Evolutionary conservation across 2,888 invertebrate genomes (phyloP), one percentile per base, ranked within the genome.

Genomic region (Trilocha varians): DNA sequence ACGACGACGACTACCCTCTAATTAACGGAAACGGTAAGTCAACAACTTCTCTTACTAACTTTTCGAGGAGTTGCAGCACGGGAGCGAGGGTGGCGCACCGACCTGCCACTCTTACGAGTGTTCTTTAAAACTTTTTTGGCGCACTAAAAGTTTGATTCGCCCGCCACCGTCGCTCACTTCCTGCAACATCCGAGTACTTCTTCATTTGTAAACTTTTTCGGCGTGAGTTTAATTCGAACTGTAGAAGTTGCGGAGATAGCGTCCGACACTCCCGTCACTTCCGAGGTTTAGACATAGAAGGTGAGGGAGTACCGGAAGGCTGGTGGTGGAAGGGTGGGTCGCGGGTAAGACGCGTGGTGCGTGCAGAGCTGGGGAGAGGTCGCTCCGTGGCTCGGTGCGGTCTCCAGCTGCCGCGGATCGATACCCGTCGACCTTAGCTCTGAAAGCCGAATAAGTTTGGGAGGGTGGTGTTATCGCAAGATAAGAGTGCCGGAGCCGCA

Each of bases 1-100:
- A 93, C 78, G 92, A 91, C 87, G 91, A 91, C 82, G 91, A 91
- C 84, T 92, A 90, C 86, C 92, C 92, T 66, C 87, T 92, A 59
- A 90, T 92, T 75, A 91, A 91, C 88, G 92, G 92, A 88, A 89
- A 91, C 80, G 89, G 90, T 89, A 80, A 87, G 87, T 86, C 58
- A n/a, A 13, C 16, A 25, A 5, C 35, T 32, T 15, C n/a, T 25
- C 38, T 14, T 37, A 35, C 50, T 49, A 54, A 43, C 41, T 45
- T 49, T 39, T 37, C 35, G n/a, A 34, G 18, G 34, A 39, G 43
- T 36, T 34, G 44, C 39, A 47, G 36, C 40, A 51, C 50, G 53
- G 62, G 50, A 45, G 52, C 50, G 50, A 43, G 54, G 55, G 52
- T 51, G 50, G 41, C 40, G 40, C 44, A 44, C 43, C 53, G 55